Conservation (phyloP, 2,113 vertebrate genomes). For the Leucoraja erinaceus region DNA sequence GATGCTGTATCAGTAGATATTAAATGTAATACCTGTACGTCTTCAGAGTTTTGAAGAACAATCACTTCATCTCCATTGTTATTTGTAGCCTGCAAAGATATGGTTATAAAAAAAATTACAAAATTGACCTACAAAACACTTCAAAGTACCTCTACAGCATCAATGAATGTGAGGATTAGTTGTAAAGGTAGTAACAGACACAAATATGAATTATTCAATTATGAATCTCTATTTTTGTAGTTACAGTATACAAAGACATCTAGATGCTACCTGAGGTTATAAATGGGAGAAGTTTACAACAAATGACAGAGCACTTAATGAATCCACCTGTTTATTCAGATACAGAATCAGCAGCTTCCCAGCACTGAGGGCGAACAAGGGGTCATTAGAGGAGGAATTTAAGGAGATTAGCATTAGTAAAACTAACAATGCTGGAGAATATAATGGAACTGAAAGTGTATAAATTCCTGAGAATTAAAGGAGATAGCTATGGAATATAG, state of each 20-base stretch:
- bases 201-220: background rate
- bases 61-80: slow-evolving; percentile 23
- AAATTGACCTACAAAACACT: background rate
- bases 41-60: slow-evolving; percentile 24
- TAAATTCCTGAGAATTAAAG: no score
- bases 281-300: no score
- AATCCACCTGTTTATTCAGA: no score
- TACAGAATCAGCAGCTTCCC: no score
- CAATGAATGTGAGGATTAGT: background rate
- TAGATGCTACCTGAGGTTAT: background rate
- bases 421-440: no score
- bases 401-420: no score
- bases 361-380: no score
- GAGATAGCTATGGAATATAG: no score
- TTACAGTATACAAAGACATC: background rate
- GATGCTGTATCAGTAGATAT: background rate
- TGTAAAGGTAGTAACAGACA: background rate
- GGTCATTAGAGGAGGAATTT: no score
- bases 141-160: background rate
- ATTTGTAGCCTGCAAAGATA: background rate
- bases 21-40: slow-evolving; percentile 5
- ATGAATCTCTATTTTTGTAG: background rate
- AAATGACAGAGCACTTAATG: no score
- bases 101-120: background rate
- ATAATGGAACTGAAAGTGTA: no score